phyloP scores from a whole-genome alignment of 2,888 invertebrate genomes.

The Pyrrhia umbra region DNA sequence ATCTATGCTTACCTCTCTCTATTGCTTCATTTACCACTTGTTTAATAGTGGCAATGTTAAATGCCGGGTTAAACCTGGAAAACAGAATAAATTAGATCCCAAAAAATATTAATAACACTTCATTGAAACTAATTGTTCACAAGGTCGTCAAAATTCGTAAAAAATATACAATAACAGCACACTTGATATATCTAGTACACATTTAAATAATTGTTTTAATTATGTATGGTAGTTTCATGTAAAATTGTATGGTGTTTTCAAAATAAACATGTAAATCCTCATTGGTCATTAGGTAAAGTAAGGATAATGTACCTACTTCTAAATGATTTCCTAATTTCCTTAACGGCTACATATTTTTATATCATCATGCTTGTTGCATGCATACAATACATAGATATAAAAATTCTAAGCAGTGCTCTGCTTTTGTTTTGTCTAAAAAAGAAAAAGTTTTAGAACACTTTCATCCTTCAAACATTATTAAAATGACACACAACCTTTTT shows the following conservation, averaged over 20 bases:
- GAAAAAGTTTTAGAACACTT: neutral
- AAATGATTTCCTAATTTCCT: no score
- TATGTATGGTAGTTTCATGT: no score
- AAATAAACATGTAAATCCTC: no score
- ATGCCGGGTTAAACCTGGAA: constrained; percentile 97
- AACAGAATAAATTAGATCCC: constrained; percentile 59
- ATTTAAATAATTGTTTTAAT: no score
- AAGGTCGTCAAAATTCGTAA: no score
- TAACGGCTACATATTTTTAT: no score
- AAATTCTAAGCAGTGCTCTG: no score
- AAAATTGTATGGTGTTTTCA: no score
- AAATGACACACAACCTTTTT: neutral
- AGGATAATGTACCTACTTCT: no score
- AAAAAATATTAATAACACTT: neutral
- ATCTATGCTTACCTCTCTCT: constrained; percentile 93
- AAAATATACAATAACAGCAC: neutral
- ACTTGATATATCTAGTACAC: neutral
- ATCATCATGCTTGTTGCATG: no score
- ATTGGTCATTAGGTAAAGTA: no score
- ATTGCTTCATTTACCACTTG: constrained; percentile 98
- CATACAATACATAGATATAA: no score
- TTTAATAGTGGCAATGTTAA: constrained; percentile 98
- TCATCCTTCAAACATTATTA: neutral
- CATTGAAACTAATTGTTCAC: neutral
- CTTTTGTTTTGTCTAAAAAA: neutral